These are phyloP conservation scores for Emys orbicularis DNA, from an alignment of 2,797 vertebrate species.

Conservation along the genomic window DNA sequence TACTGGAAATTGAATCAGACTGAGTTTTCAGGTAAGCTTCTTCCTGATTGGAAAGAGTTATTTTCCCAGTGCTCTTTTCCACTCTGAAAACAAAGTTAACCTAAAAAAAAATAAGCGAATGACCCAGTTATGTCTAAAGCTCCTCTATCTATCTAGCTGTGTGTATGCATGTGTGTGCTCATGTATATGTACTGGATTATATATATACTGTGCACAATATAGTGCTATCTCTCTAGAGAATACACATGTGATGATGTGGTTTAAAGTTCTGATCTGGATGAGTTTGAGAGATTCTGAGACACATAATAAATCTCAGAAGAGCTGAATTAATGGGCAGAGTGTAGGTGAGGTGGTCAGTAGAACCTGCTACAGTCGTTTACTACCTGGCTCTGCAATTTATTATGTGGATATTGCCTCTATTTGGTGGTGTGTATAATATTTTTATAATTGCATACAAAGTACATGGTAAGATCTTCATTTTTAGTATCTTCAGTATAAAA, in stretches of 20 bases:
- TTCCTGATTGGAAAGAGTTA: slow-evolving; percentile 1
- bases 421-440: neutral
- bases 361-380: neutral
- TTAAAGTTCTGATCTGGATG: neutral
- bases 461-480: neutral
- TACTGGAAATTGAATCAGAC: slow-evolving; percentile 61
- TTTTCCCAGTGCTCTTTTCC: neutral
- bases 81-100: neutral
- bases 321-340: neutral
- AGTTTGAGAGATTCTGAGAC: neutral
- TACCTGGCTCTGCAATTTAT: accelerated
- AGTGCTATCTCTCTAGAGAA: neutral
- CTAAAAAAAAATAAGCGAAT: neutral
- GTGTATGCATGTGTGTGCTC: too few relatives aligned
- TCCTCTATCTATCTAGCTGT: neutral
- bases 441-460: neutral
- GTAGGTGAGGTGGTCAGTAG: neutral
- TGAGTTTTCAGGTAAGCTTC: slow-evolving; percentile 40
- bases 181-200: neutral
- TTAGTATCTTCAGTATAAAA: neutral
- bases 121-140: neutral
- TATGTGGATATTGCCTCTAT: neutral
- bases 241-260: neutral
- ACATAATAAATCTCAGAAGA: neutral
- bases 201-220: neutral